A percentile compares a stretch with the other conserved stretches of the same genome.
Conservation (phyloP, 2,113 vertebrate genomes). For the Gobius niger region DNA sequence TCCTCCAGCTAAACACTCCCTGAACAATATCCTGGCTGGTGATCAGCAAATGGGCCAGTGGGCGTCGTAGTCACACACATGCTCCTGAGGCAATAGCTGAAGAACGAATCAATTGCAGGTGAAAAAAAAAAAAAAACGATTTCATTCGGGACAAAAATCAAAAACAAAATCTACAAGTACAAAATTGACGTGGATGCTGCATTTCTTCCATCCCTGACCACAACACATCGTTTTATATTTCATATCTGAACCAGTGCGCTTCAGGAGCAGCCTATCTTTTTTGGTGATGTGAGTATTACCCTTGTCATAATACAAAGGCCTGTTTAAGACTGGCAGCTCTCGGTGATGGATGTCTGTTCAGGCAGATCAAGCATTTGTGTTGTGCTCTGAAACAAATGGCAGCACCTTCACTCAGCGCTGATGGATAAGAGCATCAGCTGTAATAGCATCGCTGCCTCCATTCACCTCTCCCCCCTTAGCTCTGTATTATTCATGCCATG, state of each 20-base stretch:
- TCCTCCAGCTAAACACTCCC: too few species aligned
- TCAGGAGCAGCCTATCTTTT: constrained; percentile 16
- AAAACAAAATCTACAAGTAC: too few species aligned
- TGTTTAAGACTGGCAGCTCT: constrained; percentile 38
- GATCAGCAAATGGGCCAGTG: too few species aligned
- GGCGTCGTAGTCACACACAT: too few species aligned
- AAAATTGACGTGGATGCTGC: too few species aligned
- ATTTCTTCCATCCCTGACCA: neutral
- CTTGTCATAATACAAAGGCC: constrained; percentile 40
- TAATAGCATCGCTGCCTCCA: constrained; percentile 17
- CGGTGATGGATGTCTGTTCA: constrained; percentile 43
- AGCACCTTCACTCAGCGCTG: constrained; percentile 25
- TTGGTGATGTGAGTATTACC: constrained; percentile 31
- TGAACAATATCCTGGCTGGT: too few species aligned
- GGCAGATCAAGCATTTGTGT: constrained; percentile 41
- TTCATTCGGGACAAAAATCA: too few species aligned
- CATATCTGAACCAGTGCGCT: neutral
- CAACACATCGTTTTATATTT: constrained; percentile 17
- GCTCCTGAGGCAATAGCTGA: too few species aligned
- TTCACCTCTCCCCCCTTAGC: neutral
- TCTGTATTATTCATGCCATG: constrained; percentile 44
- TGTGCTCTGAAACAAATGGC: constrained; percentile 44
- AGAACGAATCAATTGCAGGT: too few species aligned
- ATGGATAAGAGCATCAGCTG: constrained; percentile 41
- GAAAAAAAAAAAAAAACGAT: too few species aligned